Base-by-base conservation (phyloP, 2,888 invertebrate genomes). In the Diaperis boleti region DNA sequence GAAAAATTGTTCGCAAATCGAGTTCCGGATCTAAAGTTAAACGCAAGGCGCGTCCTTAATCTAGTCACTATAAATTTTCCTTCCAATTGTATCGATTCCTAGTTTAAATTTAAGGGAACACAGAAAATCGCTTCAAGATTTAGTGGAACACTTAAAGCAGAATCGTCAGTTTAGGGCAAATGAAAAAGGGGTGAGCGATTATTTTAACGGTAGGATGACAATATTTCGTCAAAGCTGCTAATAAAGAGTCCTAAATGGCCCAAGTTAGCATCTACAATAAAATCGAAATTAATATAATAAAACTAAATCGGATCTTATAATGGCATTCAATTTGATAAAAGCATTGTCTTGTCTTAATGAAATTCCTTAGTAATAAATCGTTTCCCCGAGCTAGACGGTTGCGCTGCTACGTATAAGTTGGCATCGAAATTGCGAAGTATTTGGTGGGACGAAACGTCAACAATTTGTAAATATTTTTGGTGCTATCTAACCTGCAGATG, bases 61-160 rank as follows among this genome's bases (percentile, higher is more conserved):
- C 17, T 42, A 37, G 42, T 42, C 54, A 29, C 54, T 41, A 54
- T 54, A 54, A 54, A 54, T 54, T 54, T 42, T 54, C 54, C 42
- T 41, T 31, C 18, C 41, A 29, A 17, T 54, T 42, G 54, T 42
- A 41, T 42, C 42, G 54, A 54, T 54, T 42, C 41, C n/a, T 31
- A 54, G 52, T 31, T 54, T 54, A 42, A 54, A 54, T 54, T 54
- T 42, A 54, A 54, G 29, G 8, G 54, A 54, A 54, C 54, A 54
- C 31, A 31, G 54, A 11, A 54, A 54, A 42, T 54, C 54, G 31
- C 54, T 54, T 37, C 5, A 17, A 54, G 54, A 54, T 54, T 54
- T 54, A 54, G 41, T 54, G 18, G 42, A 54, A 42, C 41, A 39
- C 37, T 52, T 39, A 49, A 31, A 35, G 20, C 33, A 14, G 13